These are phyloP conservation scores for Pharmacophagus antenor DNA, from an alignment of 2,888 invertebrate genomes.

Conservation along the genomic window DNA sequence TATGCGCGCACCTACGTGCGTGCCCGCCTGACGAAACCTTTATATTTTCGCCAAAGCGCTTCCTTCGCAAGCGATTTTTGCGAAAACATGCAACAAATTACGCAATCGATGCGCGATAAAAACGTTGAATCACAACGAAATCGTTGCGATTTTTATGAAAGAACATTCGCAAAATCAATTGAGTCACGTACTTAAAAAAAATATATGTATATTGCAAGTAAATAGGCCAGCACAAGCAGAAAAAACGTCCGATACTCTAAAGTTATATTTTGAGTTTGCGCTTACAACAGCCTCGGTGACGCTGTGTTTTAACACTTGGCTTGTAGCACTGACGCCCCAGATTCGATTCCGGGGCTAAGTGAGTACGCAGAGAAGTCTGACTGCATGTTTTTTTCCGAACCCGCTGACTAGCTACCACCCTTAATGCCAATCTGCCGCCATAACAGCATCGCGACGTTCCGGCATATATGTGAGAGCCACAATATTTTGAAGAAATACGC, in stretches of 20 bases:
- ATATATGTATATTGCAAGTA: constrained; percentile 9
- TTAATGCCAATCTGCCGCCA: too few relatives aligned
- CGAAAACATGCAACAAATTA: constrained; percentile 29
- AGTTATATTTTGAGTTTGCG: constrained; percentile 8
- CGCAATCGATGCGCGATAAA: constrained; percentile 29
- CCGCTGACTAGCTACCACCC: too few relatives aligned
- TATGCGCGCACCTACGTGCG: constrained; percentile 20
- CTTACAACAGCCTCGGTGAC: too few relatives aligned
- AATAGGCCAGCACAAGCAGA: constrained; percentile 1
- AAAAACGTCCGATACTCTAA: neutral
- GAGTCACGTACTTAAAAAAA: constrained; percentile 30
- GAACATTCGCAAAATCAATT: constrained; percentile 23
- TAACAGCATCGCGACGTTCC: too few relatives aligned
- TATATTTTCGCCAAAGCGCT: constrained; percentile 4
- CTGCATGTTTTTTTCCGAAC: too few relatives aligned
- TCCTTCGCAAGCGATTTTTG: constrained; percentile 26
- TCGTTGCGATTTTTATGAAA: constrained; percentile 28
- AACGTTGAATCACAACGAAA: constrained; percentile 26
- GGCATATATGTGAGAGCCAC: too few relatives aligned
- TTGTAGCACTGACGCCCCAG: too few relatives aligned
- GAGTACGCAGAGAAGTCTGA: too few relatives aligned
- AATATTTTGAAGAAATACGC: too few relatives aligned
- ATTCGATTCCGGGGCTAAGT: too few relatives aligned
- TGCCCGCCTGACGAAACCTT: constrained; percentile 12
- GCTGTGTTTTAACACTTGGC: too few relatives aligned